Conservation (phyloP, 2,113 vertebrate genomes). For the Sylvia atricapilla region DNA sequence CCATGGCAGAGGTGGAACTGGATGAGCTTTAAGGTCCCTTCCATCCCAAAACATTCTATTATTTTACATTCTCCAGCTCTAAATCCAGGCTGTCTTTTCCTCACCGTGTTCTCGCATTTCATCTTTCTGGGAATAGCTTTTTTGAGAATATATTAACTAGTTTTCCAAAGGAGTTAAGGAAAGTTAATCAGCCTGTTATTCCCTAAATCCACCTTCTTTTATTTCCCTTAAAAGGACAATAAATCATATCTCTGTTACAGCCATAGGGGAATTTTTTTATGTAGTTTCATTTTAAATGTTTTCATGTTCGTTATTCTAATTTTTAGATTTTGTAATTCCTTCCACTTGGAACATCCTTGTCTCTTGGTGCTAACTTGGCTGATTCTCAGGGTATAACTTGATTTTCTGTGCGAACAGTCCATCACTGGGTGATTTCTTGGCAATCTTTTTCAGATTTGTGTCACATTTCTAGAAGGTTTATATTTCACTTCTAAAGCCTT, state of each 20-base stretch:
- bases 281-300: neutral
- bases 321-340: neutral
- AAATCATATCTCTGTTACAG: neutral
- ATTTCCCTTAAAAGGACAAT: neutral
- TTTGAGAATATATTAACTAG: neutral
- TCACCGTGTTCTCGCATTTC: neutral
- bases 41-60: neutral
- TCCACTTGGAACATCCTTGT: neutral
- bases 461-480: neutral
- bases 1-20: neutral
- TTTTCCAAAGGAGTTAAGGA: neutral
- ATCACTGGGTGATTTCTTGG: neutral
- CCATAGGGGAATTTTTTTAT: neutral
- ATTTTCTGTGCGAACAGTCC: slow-evolving; percentile 1
- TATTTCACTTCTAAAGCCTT: neutral
- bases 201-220: neutral
- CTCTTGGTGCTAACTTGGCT: neutral
- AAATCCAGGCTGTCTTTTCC: neutral
- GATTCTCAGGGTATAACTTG: neutral
- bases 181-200: neutral
- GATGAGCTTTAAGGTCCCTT: neutral
- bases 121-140: neutral
- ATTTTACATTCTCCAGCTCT: neutral
- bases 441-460: neutral
- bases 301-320: neutral